These are phyloP conservation scores for Vidua chalybeata DNA, from an alignment of 2,113 vertebrate species.

Conservation along the genomic window DNA sequence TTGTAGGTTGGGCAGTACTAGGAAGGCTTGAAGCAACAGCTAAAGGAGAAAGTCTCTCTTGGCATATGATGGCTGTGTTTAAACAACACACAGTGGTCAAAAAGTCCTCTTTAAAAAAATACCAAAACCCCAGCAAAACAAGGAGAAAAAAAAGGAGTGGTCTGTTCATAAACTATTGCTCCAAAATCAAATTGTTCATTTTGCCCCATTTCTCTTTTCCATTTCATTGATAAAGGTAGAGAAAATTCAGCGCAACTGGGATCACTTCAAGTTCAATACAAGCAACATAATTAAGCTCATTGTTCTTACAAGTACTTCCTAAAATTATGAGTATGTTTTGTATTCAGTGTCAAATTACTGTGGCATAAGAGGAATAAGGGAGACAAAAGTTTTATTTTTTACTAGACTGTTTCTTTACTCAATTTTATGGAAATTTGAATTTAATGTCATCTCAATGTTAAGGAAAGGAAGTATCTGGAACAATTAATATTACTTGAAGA, in stretches of 20 bases:
- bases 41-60: neutral
- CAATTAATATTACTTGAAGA: neutral
- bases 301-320: neutral
- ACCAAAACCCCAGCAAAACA: neutral
- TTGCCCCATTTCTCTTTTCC: neutral
- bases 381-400: conserved; percentile 14
- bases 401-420: conserved; percentile 17
- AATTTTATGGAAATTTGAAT: conserved; percentile 21
- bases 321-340: neutral
- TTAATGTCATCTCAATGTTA: neutral
- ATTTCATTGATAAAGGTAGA: neutral
- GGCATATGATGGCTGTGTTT: neutral
- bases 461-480: neutral
- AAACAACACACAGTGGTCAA: neutral
- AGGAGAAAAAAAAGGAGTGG: neutral
- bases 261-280: neutral
- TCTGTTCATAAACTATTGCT: neutral
- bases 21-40: neutral
- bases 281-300: neutral
- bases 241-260: neutral
- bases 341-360: conserved; percentile 7
- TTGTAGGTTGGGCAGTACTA: neutral
- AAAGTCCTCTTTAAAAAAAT: neutral
- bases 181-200: neutral
- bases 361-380: conserved; percentile 27